phyloP scores from a whole-genome alignment of 1,140 invertebrate genomes.

The Papilio machaon region DNA sequence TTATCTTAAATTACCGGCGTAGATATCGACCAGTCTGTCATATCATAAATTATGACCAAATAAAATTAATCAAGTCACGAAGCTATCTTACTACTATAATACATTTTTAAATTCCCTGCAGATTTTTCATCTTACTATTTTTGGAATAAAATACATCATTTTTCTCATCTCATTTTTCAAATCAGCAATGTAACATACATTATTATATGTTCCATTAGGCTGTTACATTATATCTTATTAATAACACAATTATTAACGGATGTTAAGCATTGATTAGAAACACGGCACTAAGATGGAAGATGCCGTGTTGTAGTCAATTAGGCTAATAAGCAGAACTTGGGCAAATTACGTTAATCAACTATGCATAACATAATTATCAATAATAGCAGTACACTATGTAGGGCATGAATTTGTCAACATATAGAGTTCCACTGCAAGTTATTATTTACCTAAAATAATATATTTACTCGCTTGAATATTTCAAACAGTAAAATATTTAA shows the following conservation, averaged over 20 bases:
- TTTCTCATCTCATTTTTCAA: neutral
- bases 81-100: neutral
- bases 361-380: neutral
- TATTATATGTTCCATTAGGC: neutral
- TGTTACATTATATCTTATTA: neutral
- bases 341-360: neutral
- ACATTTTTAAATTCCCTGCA: neutral
- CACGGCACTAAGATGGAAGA: neutral
- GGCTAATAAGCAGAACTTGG: neutral
- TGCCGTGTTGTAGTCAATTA: neutral
- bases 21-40: neutral
- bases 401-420: neutral
- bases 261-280: neutral
- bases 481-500: neutral
- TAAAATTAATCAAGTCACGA: neutral
- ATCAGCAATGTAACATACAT: neutral
- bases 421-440: neutral
- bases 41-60: neutral
- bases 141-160: neutral
- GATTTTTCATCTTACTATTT: neutral
- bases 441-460: neutral
- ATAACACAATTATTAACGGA: neutral
- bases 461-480: neutral
- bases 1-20: constrained; percentile 5
- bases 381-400: neutral